Base-by-base conservation (phyloP, 2,113 vertebrate species). In the Sminthopsis crassicaudata region DNA sequence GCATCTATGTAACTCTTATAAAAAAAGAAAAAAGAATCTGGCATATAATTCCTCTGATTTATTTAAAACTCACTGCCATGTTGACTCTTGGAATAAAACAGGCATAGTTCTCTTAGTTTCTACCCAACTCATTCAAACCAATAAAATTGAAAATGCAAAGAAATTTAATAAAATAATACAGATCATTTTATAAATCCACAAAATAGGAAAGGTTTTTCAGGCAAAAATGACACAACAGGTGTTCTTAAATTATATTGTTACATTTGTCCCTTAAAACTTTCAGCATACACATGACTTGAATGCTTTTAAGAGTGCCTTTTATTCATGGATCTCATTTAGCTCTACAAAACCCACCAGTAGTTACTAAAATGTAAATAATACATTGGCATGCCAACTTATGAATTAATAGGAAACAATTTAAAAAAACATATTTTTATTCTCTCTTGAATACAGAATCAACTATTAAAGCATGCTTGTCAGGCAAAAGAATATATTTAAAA, bases 281-380 rank as follows among this genome's bases (percentile, higher is more conserved):
- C 11, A 91, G 92, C 24, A 60, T 54, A 50, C 50, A 67, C 14
- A 91, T 2, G 7, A 1, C 84, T 36, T n/a, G 42, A 67, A 57
- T 91, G n/a, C 2, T 95, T 91, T 67, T 19, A n/a, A 89, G 91
- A 26, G 48, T 50, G 46, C 46, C 60, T 93, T 91, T 93, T 42
- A 90, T 95, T 90, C 91, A 93, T 95, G n/a, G 90, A 24, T 76
- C 92, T 97, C 76, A 51, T 91, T n/a, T n/a, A 84, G 42, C 16
- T 84, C 67, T 42, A 76, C 67, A 84, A 84, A 0, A 91, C 57
- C 23, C 36, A 55, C 0, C 46, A 50, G 42, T 55, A 95, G n/a
- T 19, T 76, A 42, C 27, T 96, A 95, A 91, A 96, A 96, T 0
- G 36, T 94, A 96, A 89, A 42, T 91, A 9, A 30, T 90, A 55